Conservation (phyloP, 2,888 invertebrate genomes). For the Parochlus steinenii region DNA sequence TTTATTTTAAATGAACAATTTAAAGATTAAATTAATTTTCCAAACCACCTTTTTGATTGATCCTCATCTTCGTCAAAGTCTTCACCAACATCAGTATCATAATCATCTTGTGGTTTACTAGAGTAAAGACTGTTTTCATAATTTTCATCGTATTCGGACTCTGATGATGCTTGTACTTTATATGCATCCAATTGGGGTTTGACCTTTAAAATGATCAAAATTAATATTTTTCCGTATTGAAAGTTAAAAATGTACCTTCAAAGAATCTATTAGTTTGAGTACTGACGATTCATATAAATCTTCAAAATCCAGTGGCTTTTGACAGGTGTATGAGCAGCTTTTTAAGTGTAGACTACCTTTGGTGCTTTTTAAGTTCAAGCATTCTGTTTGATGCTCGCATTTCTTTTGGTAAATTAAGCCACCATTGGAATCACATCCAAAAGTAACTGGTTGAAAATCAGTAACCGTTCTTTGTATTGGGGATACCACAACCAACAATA, state of each 20-base stretch:
- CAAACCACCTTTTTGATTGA: too few relatives aligned
- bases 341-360: conserved; percentile 46
- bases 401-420: conserved; percentile 57
- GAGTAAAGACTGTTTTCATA: too few relatives aligned
- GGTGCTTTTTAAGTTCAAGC: conserved; percentile 46
- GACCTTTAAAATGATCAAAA: conserved; percentile 27
- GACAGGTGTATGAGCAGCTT: conserved; percentile 55
- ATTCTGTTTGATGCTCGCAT: conserved; percentile 46
- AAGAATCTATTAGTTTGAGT: too few relatives aligned
- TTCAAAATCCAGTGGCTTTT: conserved; percentile 29
- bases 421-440: conserved; percentile 52
- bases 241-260: too few relatives aligned
- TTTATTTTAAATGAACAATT: background rate
- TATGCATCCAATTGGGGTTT: conserved; percentile 16
- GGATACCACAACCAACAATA: conserved; percentile 47
- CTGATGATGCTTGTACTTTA: conserved; percentile 16
- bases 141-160: conserved; percentile 27
- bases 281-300: conserved; percentile 26
- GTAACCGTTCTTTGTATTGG: conserved; percentile 40
- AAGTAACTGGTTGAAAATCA: conserved; percentile 39
- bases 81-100: too few relatives aligned
- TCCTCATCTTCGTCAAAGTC: too few relatives aligned
- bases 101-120: too few relatives aligned
- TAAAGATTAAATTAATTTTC: too few relatives aligned
- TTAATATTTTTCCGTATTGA: too few relatives aligned